phyloP scores from a whole-genome alignment of 2,113 vertebrate genomes.

The Mustelus asterias region DNA sequence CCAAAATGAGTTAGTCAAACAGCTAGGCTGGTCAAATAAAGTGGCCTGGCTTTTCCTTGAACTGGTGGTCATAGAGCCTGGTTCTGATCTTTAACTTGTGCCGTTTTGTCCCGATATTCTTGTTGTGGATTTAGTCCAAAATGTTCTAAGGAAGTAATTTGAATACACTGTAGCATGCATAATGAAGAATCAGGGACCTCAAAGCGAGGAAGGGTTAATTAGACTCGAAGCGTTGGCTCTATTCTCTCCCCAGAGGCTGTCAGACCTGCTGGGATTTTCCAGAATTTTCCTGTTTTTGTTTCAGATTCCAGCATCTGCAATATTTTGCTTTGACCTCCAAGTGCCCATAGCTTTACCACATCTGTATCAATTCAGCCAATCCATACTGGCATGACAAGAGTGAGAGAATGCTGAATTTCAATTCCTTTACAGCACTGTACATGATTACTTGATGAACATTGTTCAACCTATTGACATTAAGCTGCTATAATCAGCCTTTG shows the following conservation, averaged over 20 bases:
- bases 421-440: not conserved
- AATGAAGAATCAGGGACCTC: not conserved
- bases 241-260: no score
- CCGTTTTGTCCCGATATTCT: not conserved
- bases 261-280: no score
- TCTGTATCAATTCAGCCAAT: not conserved
- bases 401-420: not conserved
- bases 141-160: not conserved
- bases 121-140: not conserved
- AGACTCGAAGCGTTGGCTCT: no score
- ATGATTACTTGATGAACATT: not conserved
- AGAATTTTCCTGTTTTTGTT: no score
- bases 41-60: not conserved
- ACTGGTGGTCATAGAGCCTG: no score
- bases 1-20: not conserved
- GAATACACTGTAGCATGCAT: not conserved
- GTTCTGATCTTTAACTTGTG: not conserved
- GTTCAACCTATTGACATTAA: not conserved
- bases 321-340: no score
- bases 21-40: not conserved
- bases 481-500: not conserved
- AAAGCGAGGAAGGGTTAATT: no score
- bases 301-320: no score
- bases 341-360: not conserved
- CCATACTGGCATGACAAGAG: not conserved